phyloP scores from a whole-genome alignment of 2,888 invertebrate genomes.

The Atherix ibis region DNA sequence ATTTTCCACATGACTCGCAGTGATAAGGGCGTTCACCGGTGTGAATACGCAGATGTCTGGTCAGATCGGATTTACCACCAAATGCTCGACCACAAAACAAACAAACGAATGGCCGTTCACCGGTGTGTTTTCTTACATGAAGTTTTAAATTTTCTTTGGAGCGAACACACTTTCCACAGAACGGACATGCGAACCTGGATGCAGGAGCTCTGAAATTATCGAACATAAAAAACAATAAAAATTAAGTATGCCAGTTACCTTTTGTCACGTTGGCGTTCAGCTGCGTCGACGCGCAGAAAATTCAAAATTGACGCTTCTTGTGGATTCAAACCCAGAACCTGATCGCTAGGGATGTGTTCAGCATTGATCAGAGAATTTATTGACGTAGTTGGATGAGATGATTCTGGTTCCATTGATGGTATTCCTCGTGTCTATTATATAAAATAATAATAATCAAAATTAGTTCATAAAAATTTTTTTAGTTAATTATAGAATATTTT shows the following conservation, averaged over 20 bases:
- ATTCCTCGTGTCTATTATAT: conserved; percentile 29
- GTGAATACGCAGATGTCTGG: conserved; percentile 72
- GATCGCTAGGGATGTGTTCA: conserved; percentile 41
- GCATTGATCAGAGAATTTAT: conserved; percentile 36
- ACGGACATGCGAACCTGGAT: conserved; percentile 69
- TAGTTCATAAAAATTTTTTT: no score
- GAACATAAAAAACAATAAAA: not conserved
- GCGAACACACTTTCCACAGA: conserved; percentile 77
- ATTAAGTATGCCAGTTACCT: conserved; percentile 17
- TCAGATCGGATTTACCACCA: conserved; percentile 76
- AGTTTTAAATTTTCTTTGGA: conserved; percentile 78
- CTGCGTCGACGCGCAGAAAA: conserved; percentile 45
- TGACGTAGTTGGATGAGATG: conserved; percentile 28
- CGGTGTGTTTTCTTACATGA: conserved; percentile 73
- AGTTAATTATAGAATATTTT: no score
- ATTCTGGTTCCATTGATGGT: conserved; percentile 29
- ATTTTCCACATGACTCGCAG: conserved; percentile 83
- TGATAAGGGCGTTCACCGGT: conserved; percentile 82
- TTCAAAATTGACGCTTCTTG: conserved; percentile 46
- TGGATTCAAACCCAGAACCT: conserved; percentile 33
- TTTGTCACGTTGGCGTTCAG: conserved; percentile 49
- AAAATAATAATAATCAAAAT: no score
- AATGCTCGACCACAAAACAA: conserved; percentile 78
- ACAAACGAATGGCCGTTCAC: conserved; percentile 81
- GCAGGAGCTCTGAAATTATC: conserved; percentile 22